Percentiles rank a stretch among this genome's conserved stretches.
phyloP scores from a whole-genome alignment of 2,113 vertebrate species.

The Suncus etruscus region DNA sequence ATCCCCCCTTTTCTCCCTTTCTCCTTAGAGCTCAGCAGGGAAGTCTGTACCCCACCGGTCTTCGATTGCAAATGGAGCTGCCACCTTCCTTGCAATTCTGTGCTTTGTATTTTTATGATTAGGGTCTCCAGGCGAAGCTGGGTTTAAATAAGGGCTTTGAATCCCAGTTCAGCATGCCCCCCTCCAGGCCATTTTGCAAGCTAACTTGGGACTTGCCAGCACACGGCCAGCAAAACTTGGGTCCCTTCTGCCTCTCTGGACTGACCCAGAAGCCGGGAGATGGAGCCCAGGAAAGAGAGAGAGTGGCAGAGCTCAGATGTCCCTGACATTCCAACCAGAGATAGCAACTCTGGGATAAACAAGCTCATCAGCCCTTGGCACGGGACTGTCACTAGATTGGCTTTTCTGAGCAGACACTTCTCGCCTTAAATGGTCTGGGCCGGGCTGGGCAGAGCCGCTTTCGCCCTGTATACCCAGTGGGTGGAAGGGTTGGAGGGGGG shows the following conservation, averaged over 20 bases:
- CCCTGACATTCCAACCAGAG: conserved; percentile 78
- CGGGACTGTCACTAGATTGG: conserved; percentile 56
- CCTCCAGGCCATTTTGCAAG: no score
- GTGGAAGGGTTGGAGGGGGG: neutral
- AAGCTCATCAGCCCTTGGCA: conserved; percentile 77
- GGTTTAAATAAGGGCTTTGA: no score
- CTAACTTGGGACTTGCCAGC: no score
- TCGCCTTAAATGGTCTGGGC: conserved; percentile 82
- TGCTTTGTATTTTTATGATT: no score
- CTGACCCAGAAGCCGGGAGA: neutral
- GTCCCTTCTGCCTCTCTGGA: neutral
- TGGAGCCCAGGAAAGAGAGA: neutral
- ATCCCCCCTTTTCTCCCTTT: no score
- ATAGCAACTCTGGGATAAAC: conserved; percentile 75
- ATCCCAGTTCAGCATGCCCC: no score
- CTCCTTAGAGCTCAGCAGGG: no score
- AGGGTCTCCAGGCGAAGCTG: no score
- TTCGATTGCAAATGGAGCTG: no score
- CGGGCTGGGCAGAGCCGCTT: neutral
- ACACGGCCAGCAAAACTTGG: neutral
- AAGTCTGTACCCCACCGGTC: no score
- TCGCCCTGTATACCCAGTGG: neutral
- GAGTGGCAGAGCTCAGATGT: conserved; percentile 42
- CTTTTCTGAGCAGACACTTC: conserved; percentile 44
- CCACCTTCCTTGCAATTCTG: no score